Conservation (phyloP, 2,888 invertebrate genomes). For the Archaeoteleia sp. region DNA sequence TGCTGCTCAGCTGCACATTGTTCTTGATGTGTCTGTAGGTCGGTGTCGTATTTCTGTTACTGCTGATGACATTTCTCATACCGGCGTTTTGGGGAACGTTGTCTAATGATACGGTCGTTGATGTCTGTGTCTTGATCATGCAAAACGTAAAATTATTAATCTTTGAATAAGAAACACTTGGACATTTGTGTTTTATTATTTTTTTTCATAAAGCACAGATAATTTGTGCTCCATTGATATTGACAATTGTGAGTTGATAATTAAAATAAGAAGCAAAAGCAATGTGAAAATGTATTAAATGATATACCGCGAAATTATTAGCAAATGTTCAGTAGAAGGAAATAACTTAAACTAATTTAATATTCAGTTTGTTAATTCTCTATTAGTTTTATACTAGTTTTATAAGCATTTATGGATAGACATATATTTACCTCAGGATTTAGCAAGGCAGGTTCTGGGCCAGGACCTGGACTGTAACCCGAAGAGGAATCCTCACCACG, state of each 20-base stretch:
- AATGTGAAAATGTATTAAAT: no score
- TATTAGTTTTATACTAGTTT: no score
- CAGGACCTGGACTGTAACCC: constrained; percentile 74
- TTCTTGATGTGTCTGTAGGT: constrained; percentile 74
- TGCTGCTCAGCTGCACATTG: constrained; percentile 75
- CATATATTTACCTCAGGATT: constrained; percentile 69
- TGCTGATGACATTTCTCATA: constrained; percentile 60
- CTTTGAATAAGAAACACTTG: constrained; percentile 15
- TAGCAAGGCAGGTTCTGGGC: constrained; percentile 71
- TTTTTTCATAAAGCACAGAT: no score
- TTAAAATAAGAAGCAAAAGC: no score
- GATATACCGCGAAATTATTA: no score
- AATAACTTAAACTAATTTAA: constrained; percentile 8
- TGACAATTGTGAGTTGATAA: no score
- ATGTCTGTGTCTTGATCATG: constrained; percentile 73
- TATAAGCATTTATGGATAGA: constrained; percentile 4
- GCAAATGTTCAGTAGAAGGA: no score
- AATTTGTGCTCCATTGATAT: no score
- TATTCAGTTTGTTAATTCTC: constrained; percentile 1
- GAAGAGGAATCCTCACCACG: constrained; percentile 76
- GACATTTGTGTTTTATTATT: no score
- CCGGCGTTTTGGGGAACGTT: constrained; percentile 57
- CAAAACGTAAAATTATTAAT: no score
- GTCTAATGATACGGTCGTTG: constrained; percentile 73
- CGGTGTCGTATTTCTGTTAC: constrained; percentile 58